These are phyloP conservation scores for Chaetophractus vellerosus DNA, from an alignment of 2,797 vertebrate species.

Conservation along the genomic window DNA sequence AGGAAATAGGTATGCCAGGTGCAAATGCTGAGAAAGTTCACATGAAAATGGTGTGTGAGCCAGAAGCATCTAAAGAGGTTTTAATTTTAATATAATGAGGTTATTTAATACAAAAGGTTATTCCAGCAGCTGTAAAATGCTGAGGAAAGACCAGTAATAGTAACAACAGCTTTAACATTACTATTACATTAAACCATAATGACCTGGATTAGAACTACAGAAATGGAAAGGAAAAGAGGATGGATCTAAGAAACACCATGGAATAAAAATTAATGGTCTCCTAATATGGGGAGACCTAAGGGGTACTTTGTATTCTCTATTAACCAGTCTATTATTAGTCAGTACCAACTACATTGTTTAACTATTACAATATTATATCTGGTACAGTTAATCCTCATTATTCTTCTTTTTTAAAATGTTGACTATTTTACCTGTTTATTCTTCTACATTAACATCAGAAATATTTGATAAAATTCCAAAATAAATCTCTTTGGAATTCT, in stretches of 20 bases:
- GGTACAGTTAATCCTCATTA: constrained; percentile 5
- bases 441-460: constrained; percentile 56
- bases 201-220: not conserved
- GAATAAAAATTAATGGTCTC: not conserved
- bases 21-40: not conserved
- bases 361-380: constrained; percentile 3
- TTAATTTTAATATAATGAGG: constrained; percentile 26
- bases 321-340: not conserved
- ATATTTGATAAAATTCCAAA: constrained; percentile 51
- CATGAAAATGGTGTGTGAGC: not conserved
- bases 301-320: too few relatives aligned
- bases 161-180: not conserved
- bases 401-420: constrained; percentile 49
- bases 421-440: constrained; percentile 27
- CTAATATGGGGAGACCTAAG: not conserved
- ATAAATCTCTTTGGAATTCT: constrained; percentile 65
- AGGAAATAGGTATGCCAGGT: not conserved
- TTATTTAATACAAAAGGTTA: constrained; percentile 31
- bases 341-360: not conserved
- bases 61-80: not conserved
- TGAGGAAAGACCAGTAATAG: constrained; percentile 17
- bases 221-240: not conserved
- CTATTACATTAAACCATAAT: constrained; percentile 8
- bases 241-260: constrained; percentile 23
- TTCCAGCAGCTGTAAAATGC: not conserved